These are phyloP conservation scores for Plectrocnemia conspersa DNA, from an alignment of 1,140 invertebrate genomes.

Conservation along the genomic window DNA sequence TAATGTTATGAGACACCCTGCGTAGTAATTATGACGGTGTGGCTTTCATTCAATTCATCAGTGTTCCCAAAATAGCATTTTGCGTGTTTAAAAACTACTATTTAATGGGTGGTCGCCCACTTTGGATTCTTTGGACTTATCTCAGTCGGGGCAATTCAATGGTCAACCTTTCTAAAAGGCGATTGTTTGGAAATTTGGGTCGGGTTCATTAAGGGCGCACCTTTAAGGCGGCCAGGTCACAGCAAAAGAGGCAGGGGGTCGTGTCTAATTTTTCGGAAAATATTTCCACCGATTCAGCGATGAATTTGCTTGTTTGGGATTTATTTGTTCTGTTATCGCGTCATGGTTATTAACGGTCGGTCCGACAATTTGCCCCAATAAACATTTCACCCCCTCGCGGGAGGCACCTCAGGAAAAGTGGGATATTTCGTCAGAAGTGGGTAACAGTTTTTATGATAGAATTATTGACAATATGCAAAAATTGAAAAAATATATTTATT, in stretches of 20 bases:
- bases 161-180: too few species aligned
- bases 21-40: too few species aligned
- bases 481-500: too few species aligned
- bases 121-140: too few species aligned
- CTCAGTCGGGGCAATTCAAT: too few species aligned
- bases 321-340: constrained; percentile 15
- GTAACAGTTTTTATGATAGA: constrained; percentile 1
- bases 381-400: constrained; percentile 15
- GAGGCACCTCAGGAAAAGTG: background rate
- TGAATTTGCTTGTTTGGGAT: constrained; percentile 3
- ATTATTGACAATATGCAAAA: background rate
- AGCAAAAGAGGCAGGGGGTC: background rate
- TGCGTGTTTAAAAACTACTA: background rate
- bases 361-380: constrained; percentile 18
- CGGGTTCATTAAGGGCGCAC: constrained; percentile 11
- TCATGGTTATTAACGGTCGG: constrained; percentile 8
- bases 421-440: background rate
- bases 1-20: too few species aligned
- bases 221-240: constrained; percentile 8
- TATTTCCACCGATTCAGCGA: background rate
- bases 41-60: constrained; percentile 9
- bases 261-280: background rate
- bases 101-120: too few species aligned
- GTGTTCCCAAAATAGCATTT: constrained; percentile 6
- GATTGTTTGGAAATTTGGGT: constrained; percentile 7